Evolutionary conservation across 2,888 invertebrate species (phyloP), one percentile per base, ranked within the genome.

Genomic region (Tetragonisca angustula): DNA sequence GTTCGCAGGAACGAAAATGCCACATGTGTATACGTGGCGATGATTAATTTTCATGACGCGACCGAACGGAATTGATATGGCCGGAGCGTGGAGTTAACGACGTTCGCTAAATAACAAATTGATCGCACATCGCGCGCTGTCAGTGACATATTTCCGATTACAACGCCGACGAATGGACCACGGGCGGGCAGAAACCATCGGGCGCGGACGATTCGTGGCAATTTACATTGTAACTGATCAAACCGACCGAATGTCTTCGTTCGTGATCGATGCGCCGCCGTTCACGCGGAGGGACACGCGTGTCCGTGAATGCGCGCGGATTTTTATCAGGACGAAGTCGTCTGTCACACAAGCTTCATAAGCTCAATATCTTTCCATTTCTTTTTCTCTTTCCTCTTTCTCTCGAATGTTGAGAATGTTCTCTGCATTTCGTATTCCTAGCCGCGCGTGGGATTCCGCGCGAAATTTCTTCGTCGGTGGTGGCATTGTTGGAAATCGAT

Each of bases 61-160:
- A 62, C 49, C 19, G 83, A 52, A 59, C 69, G 61, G 64, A 76
- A 87, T 87, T 83, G 71, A 83, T 75, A 80, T 62, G 79, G 75
- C 72, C 67, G 27, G 27, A 36, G n/a, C 72, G 62, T 69, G 71
- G 15, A 72, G 79, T 79, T 83, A 84, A 84, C 87, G 90, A 90
- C 82, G 82, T 76, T 78, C 61, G 72, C 73, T 87, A 85, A 90
- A 91, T 88, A 90, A 89, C 89, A 86, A 90, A 91, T 88, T 86
- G 87, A 90, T 85, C 86, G 87, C 81, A 69, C 84, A 65, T 75
- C 77, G 49, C 36, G 69, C 52, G 72, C 52, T 79, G 83, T 52
- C 76, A 11, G 59, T 82, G 79, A 85, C 85, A 82, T 72, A 83
- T 85, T 87, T 81, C 74, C 83, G 72, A 84, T 88, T 59, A 15